phyloP scores from a whole-genome alignment of 2,888 invertebrate species.

The Leptinotarsa haldemani region DNA sequence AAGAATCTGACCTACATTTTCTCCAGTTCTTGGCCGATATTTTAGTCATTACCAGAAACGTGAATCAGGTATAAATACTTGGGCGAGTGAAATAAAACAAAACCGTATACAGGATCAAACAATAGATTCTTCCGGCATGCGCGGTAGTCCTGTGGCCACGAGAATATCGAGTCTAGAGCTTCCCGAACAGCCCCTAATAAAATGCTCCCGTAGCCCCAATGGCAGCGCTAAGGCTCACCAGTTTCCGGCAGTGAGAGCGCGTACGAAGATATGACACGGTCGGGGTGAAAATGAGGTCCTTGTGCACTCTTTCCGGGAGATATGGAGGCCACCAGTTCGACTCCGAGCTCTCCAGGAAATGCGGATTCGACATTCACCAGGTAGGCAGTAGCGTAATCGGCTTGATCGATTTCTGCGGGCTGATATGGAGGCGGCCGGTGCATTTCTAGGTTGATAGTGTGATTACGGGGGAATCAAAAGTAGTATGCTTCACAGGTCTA shows the following conservation, averaged over 20 bases:
- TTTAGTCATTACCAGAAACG: background rate
- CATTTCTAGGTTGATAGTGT: constrained; percentile 9
- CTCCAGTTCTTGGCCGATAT: background rate
- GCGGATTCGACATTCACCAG: constrained; percentile 65
- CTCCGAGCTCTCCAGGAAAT: constrained; percentile 60
- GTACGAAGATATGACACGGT: constrained; percentile 39
- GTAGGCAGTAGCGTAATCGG: constrained; percentile 45
- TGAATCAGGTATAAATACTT: background rate
- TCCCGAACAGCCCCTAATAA: constrained; percentile 37
- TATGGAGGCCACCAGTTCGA: constrained; percentile 66
- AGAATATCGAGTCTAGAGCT: constrained; percentile 45
- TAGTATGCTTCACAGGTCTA: too few relatives aligned
- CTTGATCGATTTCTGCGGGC: constrained; percentile 43
- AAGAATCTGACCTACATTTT: background rate
- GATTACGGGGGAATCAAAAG: background rate
- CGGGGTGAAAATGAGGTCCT: constrained; percentile 46
- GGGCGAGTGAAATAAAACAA: constrained; percentile 21
- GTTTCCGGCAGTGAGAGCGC: constrained; percentile 24
- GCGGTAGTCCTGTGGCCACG: constrained; percentile 32
- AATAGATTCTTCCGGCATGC: constrained; percentile 38
- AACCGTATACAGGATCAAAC: constrained; percentile 14
- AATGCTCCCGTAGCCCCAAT: constrained; percentile 18
- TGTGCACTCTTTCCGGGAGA: constrained; percentile 41
- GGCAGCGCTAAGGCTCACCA: constrained; percentile 27
- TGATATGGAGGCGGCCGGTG: constrained; percentile 20